phyloP scores from a whole-genome alignment of 2,797 vertebrate genomes.

The Psittacula derbiana region DNA sequence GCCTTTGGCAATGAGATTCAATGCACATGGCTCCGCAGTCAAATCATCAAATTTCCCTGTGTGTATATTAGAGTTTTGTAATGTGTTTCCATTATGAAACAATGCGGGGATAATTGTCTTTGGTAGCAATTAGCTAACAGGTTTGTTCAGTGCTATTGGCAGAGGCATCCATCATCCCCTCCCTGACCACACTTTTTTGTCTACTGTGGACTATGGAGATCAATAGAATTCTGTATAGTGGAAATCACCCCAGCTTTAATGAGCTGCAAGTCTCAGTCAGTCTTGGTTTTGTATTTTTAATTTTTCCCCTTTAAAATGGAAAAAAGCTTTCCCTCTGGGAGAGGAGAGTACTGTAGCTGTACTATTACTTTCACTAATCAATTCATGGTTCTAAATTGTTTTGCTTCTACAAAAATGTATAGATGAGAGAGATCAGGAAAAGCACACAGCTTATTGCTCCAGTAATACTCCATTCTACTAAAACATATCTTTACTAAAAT shows the following conservation, averaged over 20 bases:
- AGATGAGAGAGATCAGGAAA: conserved; percentile 68
- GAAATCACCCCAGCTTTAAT: conserved; percentile 91
- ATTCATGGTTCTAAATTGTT: conserved; percentile 89
- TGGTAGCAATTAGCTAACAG: conserved; percentile 97
- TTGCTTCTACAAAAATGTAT: conserved; percentile 68
- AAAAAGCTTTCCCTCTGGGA: conserved; percentile 75
- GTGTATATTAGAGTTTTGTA: conserved; percentile 94
- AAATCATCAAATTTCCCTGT: conserved; percentile 90
- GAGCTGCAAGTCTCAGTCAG: conserved; percentile 85
- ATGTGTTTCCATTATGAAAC: conserved; percentile 97
- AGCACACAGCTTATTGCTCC: conserved; percentile 53
- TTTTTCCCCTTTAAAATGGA: conserved; percentile 78
- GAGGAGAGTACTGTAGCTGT: conserved; percentile 77
- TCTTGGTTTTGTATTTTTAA: conserved; percentile 86
- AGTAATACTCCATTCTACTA: conserved; percentile 27
- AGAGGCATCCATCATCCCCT: conserved; percentile 90
- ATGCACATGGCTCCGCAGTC: conserved; percentile 84
- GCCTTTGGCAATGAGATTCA: conserved; percentile 89
- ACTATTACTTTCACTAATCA: conserved; percentile 86
- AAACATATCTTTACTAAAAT: not conserved
- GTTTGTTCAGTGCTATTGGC: conserved; percentile 95
- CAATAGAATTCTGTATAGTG: conserved; percentile 96
- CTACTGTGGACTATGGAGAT: conserved; percentile 85
- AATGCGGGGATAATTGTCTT: conserved; percentile 97
- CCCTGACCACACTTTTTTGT: conserved; percentile 84